Evolutionary conservation across 1,140 invertebrate species (phyloP).

Genomic region (Microplitis demolitor): DNA sequence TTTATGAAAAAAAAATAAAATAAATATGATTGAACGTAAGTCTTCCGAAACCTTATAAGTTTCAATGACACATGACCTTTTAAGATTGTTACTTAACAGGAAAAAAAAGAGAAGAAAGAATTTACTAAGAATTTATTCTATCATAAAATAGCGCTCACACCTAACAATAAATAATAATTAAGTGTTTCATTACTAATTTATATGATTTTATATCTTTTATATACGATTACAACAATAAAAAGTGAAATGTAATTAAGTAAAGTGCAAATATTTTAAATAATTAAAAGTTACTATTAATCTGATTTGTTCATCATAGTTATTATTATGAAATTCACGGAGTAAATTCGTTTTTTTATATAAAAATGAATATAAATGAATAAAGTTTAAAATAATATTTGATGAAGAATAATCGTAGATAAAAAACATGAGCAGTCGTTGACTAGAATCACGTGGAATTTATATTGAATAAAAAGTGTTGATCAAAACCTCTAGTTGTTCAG

Average conservation of each 20-base stretch:
- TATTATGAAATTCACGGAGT: neutral
- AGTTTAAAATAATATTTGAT: neutral
- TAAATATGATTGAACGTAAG: neutral
- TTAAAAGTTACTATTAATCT: neutral
- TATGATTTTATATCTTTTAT: too few species aligned
- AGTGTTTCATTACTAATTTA: too few species aligned
- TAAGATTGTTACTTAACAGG: neutral
- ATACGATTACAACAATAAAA: neutral
- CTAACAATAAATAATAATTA: neutral
- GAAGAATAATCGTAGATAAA: neutral
- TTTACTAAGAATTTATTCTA: neutral
- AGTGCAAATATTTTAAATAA: neutral
- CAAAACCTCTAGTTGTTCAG: slow-evolving; percentile 7
- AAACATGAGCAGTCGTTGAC: neutral
- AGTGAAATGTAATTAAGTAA: neutral
- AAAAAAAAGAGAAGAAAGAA: neutral
- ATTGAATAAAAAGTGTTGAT: neutral
- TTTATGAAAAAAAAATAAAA: neutral
- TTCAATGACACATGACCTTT: neutral
- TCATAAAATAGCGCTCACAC: too few species aligned
- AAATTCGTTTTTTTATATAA: neutral
- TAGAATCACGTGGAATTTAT: neutral
- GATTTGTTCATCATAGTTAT: too few species aligned
- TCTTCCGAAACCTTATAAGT: neutral
- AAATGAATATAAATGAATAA: neutral